These are phyloP conservation scores for Crypturellus tataupa DNA, from an alignment of 2,797 vertebrate species.

Conservation along the genomic window DNA sequence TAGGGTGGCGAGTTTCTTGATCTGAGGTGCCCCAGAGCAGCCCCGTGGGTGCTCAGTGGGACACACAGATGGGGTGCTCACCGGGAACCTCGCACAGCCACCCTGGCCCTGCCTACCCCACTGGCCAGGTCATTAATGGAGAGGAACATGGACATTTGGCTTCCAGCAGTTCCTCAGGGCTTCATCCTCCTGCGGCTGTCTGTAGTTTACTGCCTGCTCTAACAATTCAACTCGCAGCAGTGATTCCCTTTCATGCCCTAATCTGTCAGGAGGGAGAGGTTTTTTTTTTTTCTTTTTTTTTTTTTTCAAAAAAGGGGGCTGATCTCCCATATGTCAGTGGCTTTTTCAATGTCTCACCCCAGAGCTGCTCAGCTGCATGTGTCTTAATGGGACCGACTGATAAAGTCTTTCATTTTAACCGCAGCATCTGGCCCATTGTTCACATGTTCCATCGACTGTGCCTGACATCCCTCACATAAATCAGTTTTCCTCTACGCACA, in stretches of 20 bases:
- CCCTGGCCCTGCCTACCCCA: accelerated
- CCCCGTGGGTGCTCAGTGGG: not conserved
- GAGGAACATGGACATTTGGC: not conserved
- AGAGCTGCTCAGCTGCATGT: not conserved
- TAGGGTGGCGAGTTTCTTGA: not conserved
- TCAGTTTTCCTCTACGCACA: not conserved
- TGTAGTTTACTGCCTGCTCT: not conserved
- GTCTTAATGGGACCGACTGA: not conserved
- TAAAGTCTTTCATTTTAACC: not conserved
- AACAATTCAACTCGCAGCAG: not conserved
- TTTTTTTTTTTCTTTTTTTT: not conserved
- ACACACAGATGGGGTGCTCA: accelerated
- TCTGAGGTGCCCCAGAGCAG: not conserved
- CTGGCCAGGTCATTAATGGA: accelerated
- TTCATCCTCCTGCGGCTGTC: not conserved
- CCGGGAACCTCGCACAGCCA: not conserved
- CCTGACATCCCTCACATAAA: not conserved
- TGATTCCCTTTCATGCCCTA: not conserved
- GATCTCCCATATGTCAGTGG: not conserved
- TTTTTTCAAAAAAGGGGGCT: not conserved
- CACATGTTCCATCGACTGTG: not conserved
- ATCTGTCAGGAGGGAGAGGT: not conserved
- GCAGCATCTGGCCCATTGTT: not conserved
- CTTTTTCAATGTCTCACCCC: not conserved
- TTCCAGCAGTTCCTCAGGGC: not conserved